Evolutionary conservation across 2,888 invertebrate genomes (phyloP), one percentile per base, ranked within the genome.

Genomic region (Drosophila hawaiiensis): DNA sequence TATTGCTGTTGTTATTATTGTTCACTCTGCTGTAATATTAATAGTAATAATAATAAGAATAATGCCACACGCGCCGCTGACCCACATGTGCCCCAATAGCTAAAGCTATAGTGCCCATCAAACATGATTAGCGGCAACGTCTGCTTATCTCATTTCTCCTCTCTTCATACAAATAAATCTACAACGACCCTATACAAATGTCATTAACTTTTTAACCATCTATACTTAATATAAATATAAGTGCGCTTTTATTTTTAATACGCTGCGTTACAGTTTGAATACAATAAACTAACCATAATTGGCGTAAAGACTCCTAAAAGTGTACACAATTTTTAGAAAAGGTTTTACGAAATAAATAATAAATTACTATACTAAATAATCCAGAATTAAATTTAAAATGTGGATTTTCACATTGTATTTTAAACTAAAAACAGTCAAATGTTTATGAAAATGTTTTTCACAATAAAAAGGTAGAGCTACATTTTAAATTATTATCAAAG

Each of bases 111-210:
- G 54, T 61, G 69, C 63, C 75, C 78, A 80, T 80, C 80, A 82
- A 80, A 78, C 75, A 75, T 82, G 82, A 80, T 80, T 75, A 80
- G 82, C 68, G 75, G 47, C 56, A 80, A 37, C 63, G 76, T 68
- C 9, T 25, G 25, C 16, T 47, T 25, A 16, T 19, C 56, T 29
- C 10, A 33, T n/a, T 19, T 14, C 12, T 14, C 43, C 43, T 4
- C 47, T 9, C 25, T 25, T 2, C 9, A 1, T 1, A 4, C 9
- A 16, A 47, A 53, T 33, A 22, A 52, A 52, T 29, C 35, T 14
- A 16, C 10, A 52, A 5, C 29, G 19, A 25, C 3, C 33, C 25
- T 2, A 3, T 10, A 16, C 35, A 22, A n/a, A 19, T 41, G 22
- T 33, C 2, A 14, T 35, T 43, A 19, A 6, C 28, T 12, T 12